phyloP scores from a whole-genome alignment of 2,797 vertebrate genomes.

The Carapus acus region DNA sequence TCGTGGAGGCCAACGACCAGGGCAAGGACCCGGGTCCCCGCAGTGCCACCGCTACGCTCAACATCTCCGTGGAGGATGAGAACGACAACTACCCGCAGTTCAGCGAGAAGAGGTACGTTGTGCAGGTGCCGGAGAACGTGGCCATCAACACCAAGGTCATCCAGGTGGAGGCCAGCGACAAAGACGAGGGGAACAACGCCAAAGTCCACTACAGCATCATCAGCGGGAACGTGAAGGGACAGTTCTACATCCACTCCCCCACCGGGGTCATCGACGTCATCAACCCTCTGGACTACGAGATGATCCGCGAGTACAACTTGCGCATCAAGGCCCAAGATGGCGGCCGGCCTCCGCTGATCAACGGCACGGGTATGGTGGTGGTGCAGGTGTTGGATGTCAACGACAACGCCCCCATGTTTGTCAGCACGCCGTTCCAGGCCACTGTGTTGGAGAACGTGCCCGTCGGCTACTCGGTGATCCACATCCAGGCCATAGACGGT shows the following conservation, averaged over 20 bases:
- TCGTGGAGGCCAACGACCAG: conserved; percentile 94
- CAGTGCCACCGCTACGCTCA: conserved; percentile 85
- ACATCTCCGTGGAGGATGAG: conserved; percentile 90
- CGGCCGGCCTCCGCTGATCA: conserved; percentile 91
- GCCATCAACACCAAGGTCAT: conserved; percentile 83
- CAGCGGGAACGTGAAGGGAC: conserved; percentile 91
- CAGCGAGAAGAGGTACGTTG: conserved; percentile 86
- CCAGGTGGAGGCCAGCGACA: conserved; percentile 88
- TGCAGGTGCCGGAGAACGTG: conserved; percentile 86
- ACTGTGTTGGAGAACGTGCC: conserved; percentile 90
- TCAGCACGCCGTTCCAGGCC: conserved; percentile 96
- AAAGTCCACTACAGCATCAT: conserved; percentile 94
- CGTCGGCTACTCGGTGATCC: conserved; percentile 88
- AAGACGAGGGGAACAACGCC: conserved; percentile 87
- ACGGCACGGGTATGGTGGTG: conserved; percentile 87
- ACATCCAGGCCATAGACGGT: conserved; percentile 92
- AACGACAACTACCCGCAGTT: conserved; percentile 98
- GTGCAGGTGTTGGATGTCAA: conserved; percentile 94
- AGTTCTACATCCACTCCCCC: conserved; percentile 92
- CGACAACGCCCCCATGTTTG: conserved; percentile 95
- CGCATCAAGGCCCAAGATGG: conserved; percentile 95
- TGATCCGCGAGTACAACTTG: conserved; percentile 86
- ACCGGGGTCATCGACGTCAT: conserved; percentile 90
- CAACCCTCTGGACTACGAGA: conserved; percentile 92
- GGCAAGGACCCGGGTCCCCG: conserved; percentile 87